phyloP scores from a whole-genome alignment of 2,888 invertebrate genomes.

The Acanthosepion pharaonis region DNA sequence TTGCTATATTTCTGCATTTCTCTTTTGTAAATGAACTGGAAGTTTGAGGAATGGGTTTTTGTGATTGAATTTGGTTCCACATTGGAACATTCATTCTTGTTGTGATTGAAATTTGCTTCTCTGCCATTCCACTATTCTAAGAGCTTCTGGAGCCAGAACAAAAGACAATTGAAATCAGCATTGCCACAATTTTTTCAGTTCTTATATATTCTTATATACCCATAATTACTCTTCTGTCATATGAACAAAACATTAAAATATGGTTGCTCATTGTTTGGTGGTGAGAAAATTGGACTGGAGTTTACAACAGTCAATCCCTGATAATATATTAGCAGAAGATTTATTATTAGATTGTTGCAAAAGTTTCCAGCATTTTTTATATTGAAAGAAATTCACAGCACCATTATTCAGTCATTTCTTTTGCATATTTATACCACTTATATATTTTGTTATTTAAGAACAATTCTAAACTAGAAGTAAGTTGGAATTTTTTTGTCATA shows the following conservation, averaged over 20 bases:
- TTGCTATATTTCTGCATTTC: neutral
- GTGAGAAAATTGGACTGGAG: neutral
- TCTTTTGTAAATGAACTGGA: slow-evolving; percentile 2
- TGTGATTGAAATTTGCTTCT: neutral
- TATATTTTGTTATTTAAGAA: no score
- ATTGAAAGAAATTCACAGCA: no score
- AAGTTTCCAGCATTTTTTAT: no score
- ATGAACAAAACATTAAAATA: neutral
- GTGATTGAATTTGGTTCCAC: neutral
- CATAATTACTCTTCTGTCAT: neutral
- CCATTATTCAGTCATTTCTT: no score
- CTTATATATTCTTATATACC: neutral
- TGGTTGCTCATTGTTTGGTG: neutral
- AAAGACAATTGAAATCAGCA: neutral
- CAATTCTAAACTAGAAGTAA: no score
- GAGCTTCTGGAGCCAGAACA: neutral
- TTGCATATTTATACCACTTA: no score
- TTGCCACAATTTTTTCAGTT: no score
- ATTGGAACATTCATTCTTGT: neutral
- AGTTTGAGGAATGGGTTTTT: neutral
- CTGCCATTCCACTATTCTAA: neutral
- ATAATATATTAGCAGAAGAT: no score
- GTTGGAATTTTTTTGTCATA: no score
- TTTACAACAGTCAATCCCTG: neutral
- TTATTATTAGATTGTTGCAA: no score